Base-by-base conservation (phyloP, 2,113 vertebrate species). In the Phalacrocorax carbo region DNA sequence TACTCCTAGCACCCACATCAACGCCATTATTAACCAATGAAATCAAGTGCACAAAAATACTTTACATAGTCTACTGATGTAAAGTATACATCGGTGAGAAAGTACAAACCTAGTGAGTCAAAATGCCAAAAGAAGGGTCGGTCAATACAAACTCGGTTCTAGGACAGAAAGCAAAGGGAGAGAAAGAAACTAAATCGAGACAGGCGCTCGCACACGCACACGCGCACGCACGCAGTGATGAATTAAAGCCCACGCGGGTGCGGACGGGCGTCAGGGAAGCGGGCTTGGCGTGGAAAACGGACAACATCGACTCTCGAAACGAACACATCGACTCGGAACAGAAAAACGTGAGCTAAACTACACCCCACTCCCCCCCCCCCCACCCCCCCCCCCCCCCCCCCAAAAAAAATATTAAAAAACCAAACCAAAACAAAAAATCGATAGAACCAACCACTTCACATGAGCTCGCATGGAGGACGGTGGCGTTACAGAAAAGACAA, bases 41-140 rank as follows among this genome's bases (percentile, higher is more conserved):
- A 97, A 98, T 96, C 98, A 97, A 98, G 98, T 98, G 98, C 98
- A 99, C 98, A 90, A 97, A 93, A 96, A 98, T 98, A 98, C 99
- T 99, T 98, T 98, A 98, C 98, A 95, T 86, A 92, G 95, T 94
- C 98, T 97, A 96, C 96, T 92, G 97, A 97, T 98, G 98, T 98
- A 98, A 99, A 99, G 99, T 98, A 98, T 95, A 98, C 98, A 98
- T 72, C 70, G 97, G 97, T 89, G 98, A 98, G 97, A 94, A 97
- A 98, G 98, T 98, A 98, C 98, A 98, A 97, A 98, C 97, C 97
- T 68, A 88, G 70, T 40, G 82, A 91, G 96, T 77, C 94, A 97
- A 96, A 93, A 95, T 90, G 97, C 96, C 94, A 82, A 94, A 96
- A 85, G 98, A 96, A 97, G 96, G 90, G 91, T 87, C 91, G 93